Evolutionary conservation across 2,888 invertebrate genomes (phyloP), one percentile per base, ranked within the genome.

Genomic region (Xylota sylvarum): DNA sequence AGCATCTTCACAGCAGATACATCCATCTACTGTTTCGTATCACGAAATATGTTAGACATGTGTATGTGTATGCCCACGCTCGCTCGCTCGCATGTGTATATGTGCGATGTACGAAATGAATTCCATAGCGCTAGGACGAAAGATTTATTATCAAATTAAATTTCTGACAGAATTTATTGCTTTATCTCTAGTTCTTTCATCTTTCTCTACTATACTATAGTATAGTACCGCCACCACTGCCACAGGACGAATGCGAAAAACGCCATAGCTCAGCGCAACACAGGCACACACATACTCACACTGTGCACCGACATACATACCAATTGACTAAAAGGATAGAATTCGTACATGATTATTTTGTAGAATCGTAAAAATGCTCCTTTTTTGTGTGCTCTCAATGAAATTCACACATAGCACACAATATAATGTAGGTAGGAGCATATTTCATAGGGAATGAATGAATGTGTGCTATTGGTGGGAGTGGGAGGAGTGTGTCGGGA

Each of bases 121-220:
- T 92, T 92, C 92, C 92, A 90, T 90, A 91, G 91, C 92, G 92
- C 92, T 92, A 92, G 92, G 91, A 92, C 92, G 90, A 91, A 91
- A 93, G 93, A 93, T 93, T 93, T 93, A 93, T 93, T 92, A 92
- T 92, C 93, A 93, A 93, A 93, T 93, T 93, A 93, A 93, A 93
- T 93, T 93, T 93, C 93, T 93, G 93, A 93, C 93, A 93, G 92
- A 92, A 93, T 92, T 92, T 93, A 93, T 93, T 93, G 92, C 93
- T 92, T 92, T 93, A 93, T 93, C 93, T 93, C 91, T 92, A 91
- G 91, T 91, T 91, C 90, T 92, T 91, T 90, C 90, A 90, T 90
- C 89, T 90, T 90, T 90, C 90, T 89, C 90, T 89, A 64, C 52
- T 56, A 17, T 69, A 77, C 58, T 62, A 67, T 43, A 46, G 32